Evolutionary conservation across 2,888 invertebrate genomes (phyloP).

Genomic region (Dendrolimus houi): DNA sequence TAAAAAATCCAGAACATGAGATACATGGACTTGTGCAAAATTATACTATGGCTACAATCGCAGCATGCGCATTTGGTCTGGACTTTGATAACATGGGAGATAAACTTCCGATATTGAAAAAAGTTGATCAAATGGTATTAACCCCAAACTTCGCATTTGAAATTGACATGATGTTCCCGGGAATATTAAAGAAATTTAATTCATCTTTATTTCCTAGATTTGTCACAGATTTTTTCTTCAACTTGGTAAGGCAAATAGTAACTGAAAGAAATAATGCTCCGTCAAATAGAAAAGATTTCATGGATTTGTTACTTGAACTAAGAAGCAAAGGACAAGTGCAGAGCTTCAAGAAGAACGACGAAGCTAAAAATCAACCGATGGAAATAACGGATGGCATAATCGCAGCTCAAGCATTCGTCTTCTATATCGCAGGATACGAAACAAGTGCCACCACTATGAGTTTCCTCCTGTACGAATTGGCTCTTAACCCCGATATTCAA

Average conservation of each 20-base stretch:
- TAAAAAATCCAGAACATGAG: conserved; percentile 22
- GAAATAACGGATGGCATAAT: conserved; percentile 38
- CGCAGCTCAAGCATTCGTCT: conserved; percentile 52
- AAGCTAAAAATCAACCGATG: conserved; percentile 12
- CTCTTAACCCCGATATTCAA: conserved; percentile 46
- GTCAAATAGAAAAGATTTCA: conserved; percentile 33
- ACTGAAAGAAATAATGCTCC: conserved; percentile 30
- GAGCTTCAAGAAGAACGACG: conserved; percentile 11
- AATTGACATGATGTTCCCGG: conserved; percentile 36
- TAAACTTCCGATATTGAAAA: conserved; percentile 10
- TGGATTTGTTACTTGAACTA: conserved; percentile 39
- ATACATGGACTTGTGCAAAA: conserved; percentile 25
- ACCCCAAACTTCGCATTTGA: conserved; percentile 15
- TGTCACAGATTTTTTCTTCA: conserved; percentile 23
- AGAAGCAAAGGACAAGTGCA: conserved; percentile 25
- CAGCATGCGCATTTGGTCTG: conserved; percentile 36
- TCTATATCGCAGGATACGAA: conserved; percentile 60
- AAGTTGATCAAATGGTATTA: conserved; percentile 17
- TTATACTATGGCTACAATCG: conserved; percentile 31
- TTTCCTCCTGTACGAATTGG: conserved; percentile 42
- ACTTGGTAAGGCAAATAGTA: conserved; percentile 24
- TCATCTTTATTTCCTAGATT: conserved; percentile 23
- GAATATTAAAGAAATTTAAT: conserved; percentile 29
- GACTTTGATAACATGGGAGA: conserved; percentile 23
- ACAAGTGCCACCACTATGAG: conserved; percentile 53